Conservation (phyloP, 2,888 invertebrate genomes). For the Ligdia adustata region DNA sequence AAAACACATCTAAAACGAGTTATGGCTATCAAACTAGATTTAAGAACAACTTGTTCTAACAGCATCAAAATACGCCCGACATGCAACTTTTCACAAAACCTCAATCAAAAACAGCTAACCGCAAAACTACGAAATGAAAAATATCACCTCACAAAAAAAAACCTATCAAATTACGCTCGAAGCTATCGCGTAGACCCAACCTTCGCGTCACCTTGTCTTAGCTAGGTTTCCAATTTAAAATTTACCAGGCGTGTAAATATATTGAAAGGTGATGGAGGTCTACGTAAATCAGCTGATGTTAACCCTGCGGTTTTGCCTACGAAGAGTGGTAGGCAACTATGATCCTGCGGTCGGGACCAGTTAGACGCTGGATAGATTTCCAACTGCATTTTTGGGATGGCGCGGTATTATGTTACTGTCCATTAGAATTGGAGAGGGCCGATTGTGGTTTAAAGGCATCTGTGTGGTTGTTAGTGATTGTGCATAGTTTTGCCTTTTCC, state of each 20-base stretch:
- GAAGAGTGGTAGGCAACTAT: slow-evolving; percentile 51
- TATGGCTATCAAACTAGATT: too few relatives aligned
- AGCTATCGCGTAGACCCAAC: slow-evolving; percentile 31
- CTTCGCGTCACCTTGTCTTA: slow-evolving; percentile 34
- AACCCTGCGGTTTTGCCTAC: slow-evolving; percentile 27
- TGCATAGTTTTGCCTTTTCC: slow-evolving; percentile 19
- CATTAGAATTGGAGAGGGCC: slow-evolving; percentile 49
- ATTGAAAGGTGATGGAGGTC: slow-evolving; percentile 20
- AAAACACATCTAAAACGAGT: too few relatives aligned
- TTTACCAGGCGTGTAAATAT: slow-evolving; percentile 20
- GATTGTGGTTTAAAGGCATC: slow-evolving; percentile 34
- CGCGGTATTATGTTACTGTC: slow-evolving; percentile 52
- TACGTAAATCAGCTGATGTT: slow-evolving; percentile 20
- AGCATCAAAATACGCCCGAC: too few relatives aligned
- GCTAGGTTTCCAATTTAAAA: slow-evolving; percentile 17
- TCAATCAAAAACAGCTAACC: slow-evolving; percentile 27
- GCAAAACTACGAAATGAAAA: slow-evolving; percentile 30
- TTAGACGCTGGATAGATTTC: slow-evolving; percentile 58
- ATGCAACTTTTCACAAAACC: too few relatives aligned
- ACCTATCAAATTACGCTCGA: slow-evolving; percentile 28
- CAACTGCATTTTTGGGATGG: slow-evolving; percentile 69
- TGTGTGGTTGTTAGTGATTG: slow-evolving; percentile 26
- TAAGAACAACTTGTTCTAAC: too few relatives aligned
- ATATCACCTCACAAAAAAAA: slow-evolving; percentile 20
- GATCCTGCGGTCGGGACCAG: slow-evolving; percentile 64